Evolutionary conservation across 2,888 invertebrate genomes (phyloP).

Genomic region (Drosophila falleni): DNA sequence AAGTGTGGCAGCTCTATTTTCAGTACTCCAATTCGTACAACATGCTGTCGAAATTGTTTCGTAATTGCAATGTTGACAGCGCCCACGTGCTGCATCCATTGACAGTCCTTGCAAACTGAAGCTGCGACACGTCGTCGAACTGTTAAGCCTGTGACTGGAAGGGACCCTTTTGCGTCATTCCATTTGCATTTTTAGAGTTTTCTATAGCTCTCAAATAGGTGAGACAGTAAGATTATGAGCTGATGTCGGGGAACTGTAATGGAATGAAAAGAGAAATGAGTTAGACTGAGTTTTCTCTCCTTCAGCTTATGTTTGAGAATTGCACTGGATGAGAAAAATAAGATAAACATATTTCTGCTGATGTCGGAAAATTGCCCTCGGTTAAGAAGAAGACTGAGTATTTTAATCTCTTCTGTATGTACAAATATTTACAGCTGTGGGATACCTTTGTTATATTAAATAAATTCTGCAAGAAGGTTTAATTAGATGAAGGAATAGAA

Average conservation of each 20-base stretch:
- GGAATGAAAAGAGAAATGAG: background rate
- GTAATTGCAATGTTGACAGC: constrained; percentile 77
- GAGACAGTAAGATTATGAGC: constrained; percentile 22
- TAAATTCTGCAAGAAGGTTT: too few relatives aligned
- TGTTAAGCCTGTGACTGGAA: background rate
- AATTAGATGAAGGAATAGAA: too few relatives aligned
- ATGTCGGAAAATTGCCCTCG: background rate
- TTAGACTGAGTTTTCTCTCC: background rate
- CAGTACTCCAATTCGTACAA: constrained; percentile 62
- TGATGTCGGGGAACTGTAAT: background rate
- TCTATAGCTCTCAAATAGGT: constrained; percentile 13
- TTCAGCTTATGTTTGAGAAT: background rate
- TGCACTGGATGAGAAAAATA: background rate
- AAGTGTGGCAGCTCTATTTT: constrained; percentile 40
- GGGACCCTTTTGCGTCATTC: constrained; percentile 11
- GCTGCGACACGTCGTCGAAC: background rate
- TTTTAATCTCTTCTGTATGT: background rate
- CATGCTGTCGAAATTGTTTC: constrained; percentile 80
- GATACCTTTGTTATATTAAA: too few relatives aligned
- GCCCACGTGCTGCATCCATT: constrained; percentile 12
- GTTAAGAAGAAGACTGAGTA: background rate
- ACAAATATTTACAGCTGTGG: background rate
- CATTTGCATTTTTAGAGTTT: constrained; percentile 31
- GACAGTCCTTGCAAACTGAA: constrained; percentile 33
- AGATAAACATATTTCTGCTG: background rate